Conservation (phyloP, 2,113 vertebrate genomes). For the Athene noctua region DNA sequence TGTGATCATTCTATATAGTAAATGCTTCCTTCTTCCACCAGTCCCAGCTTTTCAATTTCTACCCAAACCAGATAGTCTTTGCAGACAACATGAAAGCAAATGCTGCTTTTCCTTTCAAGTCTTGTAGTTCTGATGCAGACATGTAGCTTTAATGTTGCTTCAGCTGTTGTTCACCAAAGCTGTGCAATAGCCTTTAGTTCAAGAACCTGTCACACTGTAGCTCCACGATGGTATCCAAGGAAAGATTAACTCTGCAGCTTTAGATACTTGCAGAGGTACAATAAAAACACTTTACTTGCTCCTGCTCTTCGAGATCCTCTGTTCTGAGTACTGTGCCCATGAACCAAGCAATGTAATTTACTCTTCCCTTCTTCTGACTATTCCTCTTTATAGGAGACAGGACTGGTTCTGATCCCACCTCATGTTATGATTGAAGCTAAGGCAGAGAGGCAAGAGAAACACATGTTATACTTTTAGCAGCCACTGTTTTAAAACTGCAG, state of each 20-base stretch:
- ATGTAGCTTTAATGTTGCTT: background rate
- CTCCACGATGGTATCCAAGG: background rate
- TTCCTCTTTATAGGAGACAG: background rate
- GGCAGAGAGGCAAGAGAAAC: background rate
- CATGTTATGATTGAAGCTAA: background rate
- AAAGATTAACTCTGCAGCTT: background rate
- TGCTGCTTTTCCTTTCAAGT: background rate
- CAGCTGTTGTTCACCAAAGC: background rate
- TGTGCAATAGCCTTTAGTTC: background rate
- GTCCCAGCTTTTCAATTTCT: background rate
- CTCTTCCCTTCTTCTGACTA: background rate
- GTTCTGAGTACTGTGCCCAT: background rate
- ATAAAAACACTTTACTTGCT: background rate
- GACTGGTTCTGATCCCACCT: background rate
- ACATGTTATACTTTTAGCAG: background rate
- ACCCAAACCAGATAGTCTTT: background rate
- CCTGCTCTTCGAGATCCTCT: background rate
- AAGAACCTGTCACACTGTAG: background rate
- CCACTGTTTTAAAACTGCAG: background rate
- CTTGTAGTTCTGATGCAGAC: background rate
- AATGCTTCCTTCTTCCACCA: background rate
- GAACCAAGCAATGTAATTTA: background rate
- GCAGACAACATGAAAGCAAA: background rate
- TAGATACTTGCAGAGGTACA: background rate
- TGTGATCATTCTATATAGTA: background rate